These are phyloP conservation scores for Chanos chanos DNA, from an alignment of 2,797 vertebrate genomes.

Conservation along the genomic window DNA sequence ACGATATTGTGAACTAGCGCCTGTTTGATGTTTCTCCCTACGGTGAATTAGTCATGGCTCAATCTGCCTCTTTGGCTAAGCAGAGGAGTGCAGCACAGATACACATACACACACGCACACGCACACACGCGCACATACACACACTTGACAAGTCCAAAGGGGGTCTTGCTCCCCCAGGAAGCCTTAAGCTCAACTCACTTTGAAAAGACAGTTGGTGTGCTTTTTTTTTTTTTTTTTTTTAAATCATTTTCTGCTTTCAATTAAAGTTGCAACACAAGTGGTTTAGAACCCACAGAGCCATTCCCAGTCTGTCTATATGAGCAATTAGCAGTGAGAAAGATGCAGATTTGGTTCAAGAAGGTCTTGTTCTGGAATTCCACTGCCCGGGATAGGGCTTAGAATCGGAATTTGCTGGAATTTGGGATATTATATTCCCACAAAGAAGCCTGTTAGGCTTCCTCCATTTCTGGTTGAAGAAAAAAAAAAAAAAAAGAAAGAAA, in stretches of 20 bases:
- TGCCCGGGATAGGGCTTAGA: slow-evolving; percentile 50
- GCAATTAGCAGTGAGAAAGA: slow-evolving; percentile 59
- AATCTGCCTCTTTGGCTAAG: not conserved
- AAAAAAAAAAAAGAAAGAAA: no score
- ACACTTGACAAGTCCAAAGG: not conserved
- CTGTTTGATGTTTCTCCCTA: not conserved
- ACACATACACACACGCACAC: not conserved
- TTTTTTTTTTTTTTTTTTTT: slow-evolving; percentile 38
- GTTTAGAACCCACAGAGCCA: slow-evolving; percentile 44
- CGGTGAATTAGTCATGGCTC: slow-evolving; percentile 17
- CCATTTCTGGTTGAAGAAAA: slow-evolving; percentile 39
- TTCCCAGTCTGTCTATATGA: slow-evolving; percentile 33
- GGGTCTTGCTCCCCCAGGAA: slow-evolving; percentile 24
- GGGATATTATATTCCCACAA: slow-evolving; percentile 61
- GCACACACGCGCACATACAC: not conserved
- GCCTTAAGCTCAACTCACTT: slow-evolving; percentile 12
- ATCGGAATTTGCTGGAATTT: slow-evolving; percentile 51
- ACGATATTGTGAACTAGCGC: not conserved
- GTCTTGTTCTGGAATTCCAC: slow-evolving; percentile 56
- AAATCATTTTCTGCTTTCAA: no score
- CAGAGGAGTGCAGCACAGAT: not conserved
- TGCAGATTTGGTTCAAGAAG: slow-evolving; percentile 44
- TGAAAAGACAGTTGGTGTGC: slow-evolving; percentile 39
- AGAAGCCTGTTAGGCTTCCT: slow-evolving; percentile 57
- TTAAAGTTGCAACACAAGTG: slow-evolving; percentile 40